Conservation (phyloP, 1,140 invertebrate genomes). For the Drosophila teissieri region DNA sequence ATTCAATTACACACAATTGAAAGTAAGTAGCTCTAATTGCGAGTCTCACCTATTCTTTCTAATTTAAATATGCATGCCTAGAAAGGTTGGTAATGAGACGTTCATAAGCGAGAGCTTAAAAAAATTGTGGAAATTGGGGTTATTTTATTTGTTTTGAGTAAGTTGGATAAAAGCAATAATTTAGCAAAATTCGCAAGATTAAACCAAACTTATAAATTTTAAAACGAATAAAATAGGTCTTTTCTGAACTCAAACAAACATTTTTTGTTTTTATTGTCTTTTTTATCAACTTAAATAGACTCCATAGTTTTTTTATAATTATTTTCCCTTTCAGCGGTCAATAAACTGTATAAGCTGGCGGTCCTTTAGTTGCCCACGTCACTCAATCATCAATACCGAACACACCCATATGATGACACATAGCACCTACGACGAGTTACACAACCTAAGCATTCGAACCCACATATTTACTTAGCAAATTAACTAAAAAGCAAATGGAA, state of each 20-base stretch:
- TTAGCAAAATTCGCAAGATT: no score
- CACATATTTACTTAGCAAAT: constrained; percentile 78
- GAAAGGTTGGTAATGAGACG: constrained; percentile 6
- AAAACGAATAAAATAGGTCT: no score
- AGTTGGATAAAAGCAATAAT: no score
- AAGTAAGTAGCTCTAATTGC: constrained; percentile 24
- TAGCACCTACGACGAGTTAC: constrained; percentile 40
- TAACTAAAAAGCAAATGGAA: constrained; percentile 74
- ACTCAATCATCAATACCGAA: constrained; percentile 43
- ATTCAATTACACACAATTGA: constrained; percentile 15
- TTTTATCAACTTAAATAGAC: no score
- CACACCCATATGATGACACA: constrained; percentile 67
- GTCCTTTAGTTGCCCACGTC: constrained; percentile 16
- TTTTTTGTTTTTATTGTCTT: no score
- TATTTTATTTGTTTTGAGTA: no score
- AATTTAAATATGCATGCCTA: constrained; percentile 19
- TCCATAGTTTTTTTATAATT: no score
- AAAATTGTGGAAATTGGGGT: not conserved
- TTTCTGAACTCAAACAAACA: no score
- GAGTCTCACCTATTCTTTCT: not conserved
- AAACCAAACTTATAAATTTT: no score
- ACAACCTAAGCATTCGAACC: constrained; percentile 45
- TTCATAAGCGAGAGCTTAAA: not conserved
- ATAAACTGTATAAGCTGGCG: not conserved
- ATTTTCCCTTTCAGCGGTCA: not conserved